Conservation (phyloP, 2,888 invertebrate genomes). For the Scaptomyza reducta region DNA sequence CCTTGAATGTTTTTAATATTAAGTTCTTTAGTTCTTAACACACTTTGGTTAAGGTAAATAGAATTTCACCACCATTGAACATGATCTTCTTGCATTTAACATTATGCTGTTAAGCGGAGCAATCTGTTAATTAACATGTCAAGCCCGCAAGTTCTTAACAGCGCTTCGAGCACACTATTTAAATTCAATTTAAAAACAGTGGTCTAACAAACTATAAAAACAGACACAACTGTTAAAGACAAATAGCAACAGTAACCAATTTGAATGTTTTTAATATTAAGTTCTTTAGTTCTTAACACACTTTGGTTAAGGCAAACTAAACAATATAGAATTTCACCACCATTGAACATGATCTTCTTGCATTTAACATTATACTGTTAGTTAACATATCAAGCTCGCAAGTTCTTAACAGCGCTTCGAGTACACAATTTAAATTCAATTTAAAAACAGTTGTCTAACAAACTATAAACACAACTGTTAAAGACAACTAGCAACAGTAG, state of each 20-base stretch:
- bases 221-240: constrained; percentile 10
- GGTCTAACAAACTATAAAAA: not conserved
- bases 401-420: not conserved
- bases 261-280: constrained; percentile 14
- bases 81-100: not conserved
- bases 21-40: too few relatives aligned
- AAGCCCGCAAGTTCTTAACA: not conserved
- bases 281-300: too few relatives aligned
- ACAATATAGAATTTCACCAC: too few relatives aligned
- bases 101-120: not conserved
- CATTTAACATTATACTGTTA: not conserved
- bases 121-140: not conserved
- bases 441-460: not conserved
- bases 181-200: not conserved
- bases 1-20: constrained; percentile 12
- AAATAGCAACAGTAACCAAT: constrained; percentile 51
- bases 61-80: too few relatives aligned
- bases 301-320: too few relatives aligned
- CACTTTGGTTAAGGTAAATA: too few relatives aligned
- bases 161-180: not conserved
- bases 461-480: constrained; percentile 6
- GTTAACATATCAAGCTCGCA: not conserved
- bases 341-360: not conserved
- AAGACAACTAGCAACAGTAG: constrained; percentile 49
- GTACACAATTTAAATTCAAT: not conserved